Base-by-base conservation (phyloP, 2,888 invertebrate genomes). In the Sarcophaga caerulescens region DNA sequence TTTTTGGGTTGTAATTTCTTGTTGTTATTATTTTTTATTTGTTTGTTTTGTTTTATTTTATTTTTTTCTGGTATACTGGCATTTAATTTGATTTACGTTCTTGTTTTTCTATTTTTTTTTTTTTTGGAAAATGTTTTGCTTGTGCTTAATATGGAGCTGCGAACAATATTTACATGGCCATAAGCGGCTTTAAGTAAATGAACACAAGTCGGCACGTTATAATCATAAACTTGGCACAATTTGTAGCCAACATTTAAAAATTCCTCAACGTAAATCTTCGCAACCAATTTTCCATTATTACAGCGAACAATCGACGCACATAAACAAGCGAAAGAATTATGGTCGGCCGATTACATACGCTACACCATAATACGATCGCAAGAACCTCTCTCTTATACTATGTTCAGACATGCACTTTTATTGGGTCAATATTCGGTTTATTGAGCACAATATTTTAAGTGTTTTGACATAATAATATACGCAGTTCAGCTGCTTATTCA, bases 81-180 rank as follows among this genome's bases (percentile, higher is more conserved):
- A 44, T 81, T 74, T 66, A 8, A 60, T 62, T 81, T 81, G 74
- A 81, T 81, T 74, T 81, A 81, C 66, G 74, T 73, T 80, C n/a
- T 14, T 14, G 17, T 70, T n/a, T 69, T 57, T 66, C 44, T 65
- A 62, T 35, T n/a, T 57, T 25, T 25, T 25, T 5, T 70, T 21
- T 21, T 23, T 71, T 6, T 12, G 6, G 14, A 10, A 25, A 62
- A 66, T 60, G 6, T 73, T 62, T 45, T 0, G 25, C 47, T 69
- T 19, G 45, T 23, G 23, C 8, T 52, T 57, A 12, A 25, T 23
- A 57, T 25, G 57, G 11, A 70, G 57, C 17, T 25, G 12, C 52
- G 23, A 12, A n/a, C 73, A 45, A 17, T 45, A 73, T 73, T 73
- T 73, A 62, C 73, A 60, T 44, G 35, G 45, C 5, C 21, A 19